These are phyloP conservation scores for Drosophila parthenogenetica DNA, from an alignment of 2,888 invertebrate species.

Conservation along the genomic window DNA sequence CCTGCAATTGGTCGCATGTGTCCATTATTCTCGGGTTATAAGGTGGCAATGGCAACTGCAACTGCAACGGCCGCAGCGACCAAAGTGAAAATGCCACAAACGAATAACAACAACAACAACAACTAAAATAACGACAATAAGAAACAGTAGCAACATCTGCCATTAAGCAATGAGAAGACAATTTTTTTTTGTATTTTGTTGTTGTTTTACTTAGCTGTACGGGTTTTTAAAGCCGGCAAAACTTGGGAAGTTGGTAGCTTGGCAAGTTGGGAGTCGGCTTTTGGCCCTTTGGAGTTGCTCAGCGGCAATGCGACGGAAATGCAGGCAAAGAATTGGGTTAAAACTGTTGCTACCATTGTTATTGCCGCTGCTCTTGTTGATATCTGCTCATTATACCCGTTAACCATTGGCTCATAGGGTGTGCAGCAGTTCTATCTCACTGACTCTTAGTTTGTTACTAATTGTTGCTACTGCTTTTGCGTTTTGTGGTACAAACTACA, in stretches of 20 bases:
- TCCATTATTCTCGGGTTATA: constrained; percentile 60
- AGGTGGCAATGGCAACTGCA: constrained; percentile 57
- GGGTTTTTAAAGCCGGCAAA: constrained; percentile 8
- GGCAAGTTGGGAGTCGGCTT: constrained; percentile 9
- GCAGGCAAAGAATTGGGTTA: constrained; percentile 73
- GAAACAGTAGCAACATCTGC: constrained; percentile 75
- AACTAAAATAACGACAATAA: constrained; percentile 18
- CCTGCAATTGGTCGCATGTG: constrained; percentile 58
- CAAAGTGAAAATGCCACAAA: constrained; percentile 71
- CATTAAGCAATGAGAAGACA: constrained; percentile 79
- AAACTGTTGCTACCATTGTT: constrained; percentile 33
- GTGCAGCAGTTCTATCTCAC: not conserved
- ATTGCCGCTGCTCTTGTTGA: constrained; percentile 36
- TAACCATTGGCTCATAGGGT: too few relatives aligned
- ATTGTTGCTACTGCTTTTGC: too few relatives aligned
- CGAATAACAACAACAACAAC: constrained; percentile 32
- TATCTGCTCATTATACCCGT: constrained; percentile 43
- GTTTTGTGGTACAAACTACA: too few relatives aligned
- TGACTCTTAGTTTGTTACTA: too few relatives aligned
- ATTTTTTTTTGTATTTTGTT: constrained; percentile 31
- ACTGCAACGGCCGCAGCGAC: constrained; percentile 23
- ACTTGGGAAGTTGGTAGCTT: constrained; percentile 1
- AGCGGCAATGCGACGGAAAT: constrained; percentile 56
- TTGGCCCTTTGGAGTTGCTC: constrained; percentile 54
- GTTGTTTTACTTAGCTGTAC: constrained; percentile 26